A percentile compares a stretch with the other conserved stretches of the same genome.
Conservation (phyloP, 2,797 vertebrate species). For the Acrocephalus scirpaceus region DNA sequence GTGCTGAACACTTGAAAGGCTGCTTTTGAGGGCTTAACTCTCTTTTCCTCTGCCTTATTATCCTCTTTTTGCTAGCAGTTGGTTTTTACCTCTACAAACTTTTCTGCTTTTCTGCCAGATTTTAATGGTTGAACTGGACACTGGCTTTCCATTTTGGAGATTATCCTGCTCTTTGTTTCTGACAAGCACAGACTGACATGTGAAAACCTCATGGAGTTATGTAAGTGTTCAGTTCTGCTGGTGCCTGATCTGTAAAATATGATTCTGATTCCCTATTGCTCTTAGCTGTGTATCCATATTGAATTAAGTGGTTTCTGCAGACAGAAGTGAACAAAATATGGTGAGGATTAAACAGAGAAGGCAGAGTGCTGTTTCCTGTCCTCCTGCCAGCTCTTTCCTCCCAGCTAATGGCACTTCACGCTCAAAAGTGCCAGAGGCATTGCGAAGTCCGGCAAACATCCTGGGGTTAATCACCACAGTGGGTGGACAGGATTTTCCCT, state of each 20-base stretch:
- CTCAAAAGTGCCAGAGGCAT: background rate
- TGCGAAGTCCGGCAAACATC: background rate
- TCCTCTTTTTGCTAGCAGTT: background rate
- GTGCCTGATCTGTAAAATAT: background rate
- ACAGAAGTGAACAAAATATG: background rate
- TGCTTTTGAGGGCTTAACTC: background rate
- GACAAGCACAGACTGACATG: background rate
- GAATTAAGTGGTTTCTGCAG: background rate
- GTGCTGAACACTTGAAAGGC: background rate
- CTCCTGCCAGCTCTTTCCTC: background rate
- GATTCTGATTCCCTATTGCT: background rate
- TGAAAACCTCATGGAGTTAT: background rate
- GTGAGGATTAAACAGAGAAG: background rate
- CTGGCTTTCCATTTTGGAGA: constrained; percentile 3
- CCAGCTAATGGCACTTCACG: background rate
- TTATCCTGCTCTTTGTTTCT: background rate
- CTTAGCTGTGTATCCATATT: background rate
- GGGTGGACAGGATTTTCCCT: background rate
- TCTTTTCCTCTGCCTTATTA: background rate
- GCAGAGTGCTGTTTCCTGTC: background rate
- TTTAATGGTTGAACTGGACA: background rate
- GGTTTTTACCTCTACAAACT: background rate
- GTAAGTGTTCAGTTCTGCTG: background rate
- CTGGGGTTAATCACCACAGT: background rate
- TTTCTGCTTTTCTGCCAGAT: background rate